A percentile compares a stretch with the other conserved stretches of the same genome.
These are phyloP conservation scores for Unio pictorum DNA, from an alignment of 2,888 invertebrate genomes.

Conservation along the genomic window DNA sequence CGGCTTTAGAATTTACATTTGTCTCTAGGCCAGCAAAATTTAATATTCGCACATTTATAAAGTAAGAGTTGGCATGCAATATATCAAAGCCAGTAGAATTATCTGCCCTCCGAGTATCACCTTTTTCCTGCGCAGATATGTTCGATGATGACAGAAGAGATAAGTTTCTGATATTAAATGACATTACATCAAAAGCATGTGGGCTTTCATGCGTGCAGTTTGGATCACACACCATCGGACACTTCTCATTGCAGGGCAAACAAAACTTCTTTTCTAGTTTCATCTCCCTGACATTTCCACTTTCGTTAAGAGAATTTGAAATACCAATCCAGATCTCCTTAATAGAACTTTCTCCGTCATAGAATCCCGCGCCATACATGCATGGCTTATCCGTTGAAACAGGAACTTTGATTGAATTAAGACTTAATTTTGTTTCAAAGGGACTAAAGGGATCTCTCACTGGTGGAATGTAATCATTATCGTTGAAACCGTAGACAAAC, in stretches of 20 bases:
- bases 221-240: constrained; percentile 27
- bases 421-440: constrained; percentile 29
- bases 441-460: constrained; percentile 36
- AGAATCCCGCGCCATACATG: constrained; percentile 39
- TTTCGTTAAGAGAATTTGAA: constrained; percentile 23
- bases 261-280: constrained; percentile 28
- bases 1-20: constrained; percentile 32
- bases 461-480: constrained; percentile 31
- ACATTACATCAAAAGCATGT: constrained; percentile 25
- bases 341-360: constrained; percentile 42
- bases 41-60: constrained; percentile 36
- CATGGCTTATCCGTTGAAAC: constrained; percentile 25
- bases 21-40: constrained; percentile 44
- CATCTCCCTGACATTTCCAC: constrained; percentile 29
- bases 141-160: constrained; percentile 4
- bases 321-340: constrained; percentile 46
- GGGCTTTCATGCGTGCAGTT: constrained; percentile 15
- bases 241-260: constrained; percentile 27
- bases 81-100: no score
- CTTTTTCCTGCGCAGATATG: no score
- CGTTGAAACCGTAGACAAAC: constrained; percentile 32
- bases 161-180: constrained; percentile 11
- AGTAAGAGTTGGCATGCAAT: constrained; percentile 29
- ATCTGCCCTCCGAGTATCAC: no score
- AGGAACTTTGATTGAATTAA: constrained; percentile 29